Base-by-base conservation (phyloP, 2,888 invertebrate genomes). In the Apomyelois bistriatella region DNA sequence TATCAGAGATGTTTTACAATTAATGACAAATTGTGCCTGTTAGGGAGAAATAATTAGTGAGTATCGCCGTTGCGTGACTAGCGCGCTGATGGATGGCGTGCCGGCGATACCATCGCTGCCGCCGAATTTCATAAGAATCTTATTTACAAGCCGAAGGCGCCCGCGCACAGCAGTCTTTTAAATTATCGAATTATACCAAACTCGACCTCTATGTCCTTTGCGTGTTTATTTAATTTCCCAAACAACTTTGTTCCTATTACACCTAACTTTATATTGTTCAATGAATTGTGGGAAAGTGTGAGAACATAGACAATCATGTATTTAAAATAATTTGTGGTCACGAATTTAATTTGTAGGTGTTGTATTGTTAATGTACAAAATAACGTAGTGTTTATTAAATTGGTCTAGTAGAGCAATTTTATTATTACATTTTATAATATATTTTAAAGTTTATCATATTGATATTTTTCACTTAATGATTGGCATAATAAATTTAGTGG, bases 221-320 rank as follows among this genome's bases (percentile, higher is more conserved):
- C 81, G 82, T 86, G 85, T 83, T 86, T 85, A 85, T 85, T 86
- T 85, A 82, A 85, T 84, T 85, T 83, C 68, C 68, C 68, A 73
- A 79, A 68, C 74, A 10, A 78, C 82, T 85, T 84, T 83, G 82
- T 82, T 78, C 77, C 73, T 79, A 82, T 84, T 82, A 82, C 69
- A 65, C 59, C 61, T 65, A 65, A 65, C 68, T 71, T 70, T 73
- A 68, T 67, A 71, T 62, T 63, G 66, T 68, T 68, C 72, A 68
- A 68, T 64, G 60, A 68, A 73, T 72, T 74, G 78, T 82, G 76
- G 77, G 75, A 80, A 76, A 82, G 70, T 74, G 72, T 76, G 77
- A 75, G 74, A 79, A 79, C 68, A 66, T 64, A 58, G n/a, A 73
- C 71, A 69, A 72, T 68, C 72, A 73, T 68, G 70, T 62, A 63